phyloP scores from a whole-genome alignment of 2,113 vertebrate species.

The Muntiacus reevesi region DNA sequence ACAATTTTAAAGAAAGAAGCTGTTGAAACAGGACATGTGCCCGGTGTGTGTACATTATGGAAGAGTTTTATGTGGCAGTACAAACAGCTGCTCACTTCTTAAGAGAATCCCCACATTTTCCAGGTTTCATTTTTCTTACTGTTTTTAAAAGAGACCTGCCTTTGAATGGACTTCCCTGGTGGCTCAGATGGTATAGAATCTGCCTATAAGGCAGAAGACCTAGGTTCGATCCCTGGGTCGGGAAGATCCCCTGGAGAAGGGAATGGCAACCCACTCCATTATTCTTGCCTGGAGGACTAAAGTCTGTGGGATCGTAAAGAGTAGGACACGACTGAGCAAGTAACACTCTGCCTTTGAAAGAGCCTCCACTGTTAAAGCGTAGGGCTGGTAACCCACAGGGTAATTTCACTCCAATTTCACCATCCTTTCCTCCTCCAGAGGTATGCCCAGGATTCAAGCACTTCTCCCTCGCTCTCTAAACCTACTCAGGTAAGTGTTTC shows the following conservation, averaged over 20 bases:
- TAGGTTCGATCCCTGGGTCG: background rate
- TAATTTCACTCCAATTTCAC: background rate
- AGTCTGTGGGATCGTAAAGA: background rate
- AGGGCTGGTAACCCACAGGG: background rate
- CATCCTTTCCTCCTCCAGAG: background rate
- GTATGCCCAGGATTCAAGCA: rapidly evolving
- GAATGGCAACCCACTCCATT: background rate
- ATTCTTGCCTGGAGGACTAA: background rate
- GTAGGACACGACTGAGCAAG: rapidly evolving
- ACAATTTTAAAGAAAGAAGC: background rate
- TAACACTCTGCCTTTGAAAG: background rate
- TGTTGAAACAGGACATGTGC: background rate
- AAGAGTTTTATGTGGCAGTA: background rate
- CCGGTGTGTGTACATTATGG: background rate
- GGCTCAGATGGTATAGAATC: background rate
- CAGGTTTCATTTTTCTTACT: background rate
- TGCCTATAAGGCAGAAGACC: background rate
- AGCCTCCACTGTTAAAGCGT: background rate
- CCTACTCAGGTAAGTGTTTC: background rate
- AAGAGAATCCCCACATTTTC: background rate
- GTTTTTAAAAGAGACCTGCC: background rate
- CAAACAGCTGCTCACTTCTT: background rate
- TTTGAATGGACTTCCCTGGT: background rate
- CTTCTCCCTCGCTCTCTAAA: background rate
- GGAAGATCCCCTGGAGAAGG: background rate